A percentile compares a stretch with the other conserved stretches of the same genome.
Evolutionary conservation across 1,140 invertebrate genomes (phyloP).

Genomic region (Sweltsa coloradensis): DNA sequence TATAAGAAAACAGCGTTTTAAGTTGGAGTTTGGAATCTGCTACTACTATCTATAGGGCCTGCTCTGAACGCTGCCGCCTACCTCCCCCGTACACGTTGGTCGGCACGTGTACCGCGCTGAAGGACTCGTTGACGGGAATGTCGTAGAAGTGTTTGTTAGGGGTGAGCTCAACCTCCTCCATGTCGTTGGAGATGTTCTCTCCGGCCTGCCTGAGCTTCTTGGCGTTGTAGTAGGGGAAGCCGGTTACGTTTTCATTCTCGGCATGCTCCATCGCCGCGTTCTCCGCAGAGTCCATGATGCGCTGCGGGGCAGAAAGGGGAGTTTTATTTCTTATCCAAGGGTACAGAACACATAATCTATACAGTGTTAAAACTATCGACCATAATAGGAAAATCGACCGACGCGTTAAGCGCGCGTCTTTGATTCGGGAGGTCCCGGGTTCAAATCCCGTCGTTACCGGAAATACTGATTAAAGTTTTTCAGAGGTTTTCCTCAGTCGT

Average conservation of each 20-base stretch:
- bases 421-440: background rate
- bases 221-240: conserved; percentile 58
- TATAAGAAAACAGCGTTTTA: too few relatives aligned
- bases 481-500: too few relatives aligned
- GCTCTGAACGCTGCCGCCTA: too few relatives aligned
- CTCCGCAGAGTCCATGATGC: conserved; percentile 72
- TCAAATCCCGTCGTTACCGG: background rate
- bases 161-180: conserved; percentile 41
- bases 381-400: background rate
- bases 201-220: conserved; percentile 37
- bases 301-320: conserved; percentile 27
- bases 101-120: conserved; percentile 88
- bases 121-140: conserved; percentile 66
- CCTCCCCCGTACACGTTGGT: conserved; percentile 89
- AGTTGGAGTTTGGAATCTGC: too few relatives aligned
- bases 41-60: too few relatives aligned
- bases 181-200: conserved; percentile 7
- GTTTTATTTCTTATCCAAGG: background rate
- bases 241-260: conserved; percentile 43
- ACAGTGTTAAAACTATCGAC: background rate
- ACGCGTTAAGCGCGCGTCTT: background rate
- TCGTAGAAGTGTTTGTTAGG: conserved; percentile 65
- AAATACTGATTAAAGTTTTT: background rate
- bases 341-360: background rate
- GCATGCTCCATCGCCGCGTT: conserved; percentile 48